These are phyloP conservation scores for Harpagifer antarcticus DNA, from an alignment of 2,797 vertebrate species.

Conservation along the genomic window DNA sequence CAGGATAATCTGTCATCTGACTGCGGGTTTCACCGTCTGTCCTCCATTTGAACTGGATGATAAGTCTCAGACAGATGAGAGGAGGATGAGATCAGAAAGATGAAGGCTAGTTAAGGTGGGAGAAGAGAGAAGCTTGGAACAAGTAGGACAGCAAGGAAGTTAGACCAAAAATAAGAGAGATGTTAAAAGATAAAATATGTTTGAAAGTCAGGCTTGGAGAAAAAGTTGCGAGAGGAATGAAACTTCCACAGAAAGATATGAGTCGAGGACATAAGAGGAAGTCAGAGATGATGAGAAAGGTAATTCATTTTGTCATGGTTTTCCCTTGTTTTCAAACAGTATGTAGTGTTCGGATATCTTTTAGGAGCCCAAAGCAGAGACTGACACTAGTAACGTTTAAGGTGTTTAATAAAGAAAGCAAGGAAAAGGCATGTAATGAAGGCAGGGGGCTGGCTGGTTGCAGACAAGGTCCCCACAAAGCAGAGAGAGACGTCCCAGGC, in stretches of 20 bases:
- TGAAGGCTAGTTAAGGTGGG: background rate
- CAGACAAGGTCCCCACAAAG: too few relatives aligned
- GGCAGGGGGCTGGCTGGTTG: too few relatives aligned
- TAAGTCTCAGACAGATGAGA: slow-evolving; percentile 15
- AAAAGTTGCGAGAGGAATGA: background rate
- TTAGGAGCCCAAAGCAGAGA: too few relatives aligned
- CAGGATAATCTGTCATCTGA: background rate
- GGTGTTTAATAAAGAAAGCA: too few relatives aligned
- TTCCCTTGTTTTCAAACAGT: too few relatives aligned
- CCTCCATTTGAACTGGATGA: slow-evolving; percentile 18
- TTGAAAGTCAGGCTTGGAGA: background rate
- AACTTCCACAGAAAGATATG: background rate
- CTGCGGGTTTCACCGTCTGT: slow-evolving; percentile 10
- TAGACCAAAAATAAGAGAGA: background rate
- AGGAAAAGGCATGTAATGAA: too few relatives aligned
- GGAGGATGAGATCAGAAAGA: slow-evolving; percentile 16
- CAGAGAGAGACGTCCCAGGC: too few relatives aligned
- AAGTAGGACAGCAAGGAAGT: slow-evolving; percentile 13
- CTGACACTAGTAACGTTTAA: too few relatives aligned
- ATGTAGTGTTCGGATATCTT: too few relatives aligned
- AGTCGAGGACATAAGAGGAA: background rate
- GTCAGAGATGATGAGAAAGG: background rate
- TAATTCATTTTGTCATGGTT: background rate
- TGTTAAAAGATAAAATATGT: background rate
- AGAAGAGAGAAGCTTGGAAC: background rate